These are phyloP conservation scores for Macrotis lagotis DNA, from an alignment of 2,113 vertebrate species.

Conservation along the genomic window DNA sequence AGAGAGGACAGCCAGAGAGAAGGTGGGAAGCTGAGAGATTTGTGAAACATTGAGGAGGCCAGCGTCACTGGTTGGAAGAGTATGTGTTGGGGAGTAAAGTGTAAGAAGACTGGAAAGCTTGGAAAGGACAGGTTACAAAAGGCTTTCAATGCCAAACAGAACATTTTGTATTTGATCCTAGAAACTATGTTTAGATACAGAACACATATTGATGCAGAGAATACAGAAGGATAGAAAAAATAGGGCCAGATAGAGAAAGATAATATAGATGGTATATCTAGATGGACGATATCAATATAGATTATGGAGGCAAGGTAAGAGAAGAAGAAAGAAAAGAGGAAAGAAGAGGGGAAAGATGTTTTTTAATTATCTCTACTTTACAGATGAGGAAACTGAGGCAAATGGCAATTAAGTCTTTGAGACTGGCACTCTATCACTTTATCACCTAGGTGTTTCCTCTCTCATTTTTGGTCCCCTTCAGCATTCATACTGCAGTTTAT, in stretches of 20 bases:
- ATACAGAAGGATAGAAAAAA: background rate
- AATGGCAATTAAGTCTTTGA: background rate
- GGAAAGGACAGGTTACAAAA: background rate
- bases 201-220: background rate
- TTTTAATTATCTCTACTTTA: background rate
- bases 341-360: background rate
- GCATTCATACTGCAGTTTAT: no score
- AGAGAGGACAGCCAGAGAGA: background rate
- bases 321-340: background rate
- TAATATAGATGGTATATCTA: background rate
- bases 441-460: background rate
- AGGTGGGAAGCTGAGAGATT: background rate
- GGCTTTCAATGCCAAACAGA: background rate
- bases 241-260: background rate
- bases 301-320: background rate
- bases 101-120: background rate
- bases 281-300: background rate
- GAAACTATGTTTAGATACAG: background rate
- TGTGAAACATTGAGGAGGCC: background rate
- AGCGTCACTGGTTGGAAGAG: background rate
- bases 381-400: background rate
- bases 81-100: background rate
- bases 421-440: background rate
- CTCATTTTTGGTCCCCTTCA: no score
- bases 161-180: background rate